A percentile compares a stretch with the other conserved stretches of the same genome.
Evolutionary conservation across 2,888 invertebrate species (phyloP).

Genomic region (Ichneumoninae sp.): DNA sequence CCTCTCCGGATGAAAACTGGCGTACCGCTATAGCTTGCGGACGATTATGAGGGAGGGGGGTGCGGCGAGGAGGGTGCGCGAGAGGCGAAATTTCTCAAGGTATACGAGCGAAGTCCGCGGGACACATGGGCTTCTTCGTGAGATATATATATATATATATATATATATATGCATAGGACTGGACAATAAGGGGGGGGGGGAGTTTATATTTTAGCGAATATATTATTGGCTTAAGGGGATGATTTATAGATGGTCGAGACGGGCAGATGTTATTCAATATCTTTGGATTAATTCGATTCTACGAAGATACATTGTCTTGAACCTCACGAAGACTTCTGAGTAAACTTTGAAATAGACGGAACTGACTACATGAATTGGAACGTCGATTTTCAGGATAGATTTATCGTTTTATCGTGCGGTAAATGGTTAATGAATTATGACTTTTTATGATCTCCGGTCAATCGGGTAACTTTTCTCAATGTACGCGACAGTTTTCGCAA

Average conservation of each 20-base stretch:
- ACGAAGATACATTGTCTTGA: neutral
- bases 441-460: neutral
- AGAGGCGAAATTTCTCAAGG: conserved; percentile 6
- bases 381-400: neutral
- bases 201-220: conserved; percentile 4
- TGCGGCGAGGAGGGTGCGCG: conserved; percentile 1
- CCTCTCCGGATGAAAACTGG: neutral
- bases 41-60: conserved; percentile 1
- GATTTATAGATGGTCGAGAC: neutral
- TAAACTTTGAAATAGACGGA: neutral
- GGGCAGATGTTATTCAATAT: neutral
- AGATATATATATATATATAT: neutral
- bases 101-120: neutral
- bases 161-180: neutral
- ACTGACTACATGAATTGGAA: neutral
- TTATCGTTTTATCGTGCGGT: neutral
- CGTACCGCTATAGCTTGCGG: conserved; percentile 4
- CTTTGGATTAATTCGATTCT: conserved; percentile 6
- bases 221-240: neutral
- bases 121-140: neutral
- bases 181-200: neutral
- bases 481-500: neutral
- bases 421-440: neutral
- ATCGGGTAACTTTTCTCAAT: neutral
- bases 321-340: neutral